A percentile compares a stretch with the other conserved stretches of the same genome.
Evolutionary conservation across 2,888 invertebrate species (phyloP).

Genomic region (Diarsia brunnea): DNA sequence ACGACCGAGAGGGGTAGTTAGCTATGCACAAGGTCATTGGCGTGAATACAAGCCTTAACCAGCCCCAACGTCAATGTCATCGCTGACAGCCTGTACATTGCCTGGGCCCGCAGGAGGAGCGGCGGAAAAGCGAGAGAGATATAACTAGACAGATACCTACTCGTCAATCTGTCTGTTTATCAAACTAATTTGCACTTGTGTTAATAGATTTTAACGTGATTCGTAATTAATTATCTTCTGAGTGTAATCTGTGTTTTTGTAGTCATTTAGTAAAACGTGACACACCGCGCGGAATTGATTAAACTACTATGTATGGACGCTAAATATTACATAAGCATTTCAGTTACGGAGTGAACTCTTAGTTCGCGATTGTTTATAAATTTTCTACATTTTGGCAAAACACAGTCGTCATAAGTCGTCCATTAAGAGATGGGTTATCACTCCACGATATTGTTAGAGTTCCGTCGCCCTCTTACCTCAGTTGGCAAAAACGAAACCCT

Average conservation of each 20-base stretch:
- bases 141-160: background rate
- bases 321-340: slow-evolving; percentile 44
- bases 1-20: too few relatives aligned
- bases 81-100: background rate
- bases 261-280: slow-evolving; percentile 4
- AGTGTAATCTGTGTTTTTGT: slow-evolving; percentile 7
- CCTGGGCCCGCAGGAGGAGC: background rate
- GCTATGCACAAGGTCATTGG: too few relatives aligned
- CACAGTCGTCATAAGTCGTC: slow-evolving; percentile 20
- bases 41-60: too few relatives aligned
- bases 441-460: background rate
- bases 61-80: background rate
- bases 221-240: slow-evolving; percentile 7
- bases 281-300: background rate
- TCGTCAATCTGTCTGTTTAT: background rate
- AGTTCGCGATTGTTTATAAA: slow-evolving; percentile 40
- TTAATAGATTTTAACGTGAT: slow-evolving; percentile 13
- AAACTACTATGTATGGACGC: slow-evolving; percentile 13
- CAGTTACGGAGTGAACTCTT: slow-evolving; percentile 8
- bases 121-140: background rate
- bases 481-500: too few relatives aligned
- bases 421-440: slow-evolving; percentile 43
- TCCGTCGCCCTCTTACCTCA: too few relatives aligned
- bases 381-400: slow-evolving; percentile 35
- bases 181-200: background rate